Percentiles rank a stretch among this genome's conserved stretches.
Conservation (phyloP, 2,888 invertebrate species). For the Drosophila borealis region DNA sequence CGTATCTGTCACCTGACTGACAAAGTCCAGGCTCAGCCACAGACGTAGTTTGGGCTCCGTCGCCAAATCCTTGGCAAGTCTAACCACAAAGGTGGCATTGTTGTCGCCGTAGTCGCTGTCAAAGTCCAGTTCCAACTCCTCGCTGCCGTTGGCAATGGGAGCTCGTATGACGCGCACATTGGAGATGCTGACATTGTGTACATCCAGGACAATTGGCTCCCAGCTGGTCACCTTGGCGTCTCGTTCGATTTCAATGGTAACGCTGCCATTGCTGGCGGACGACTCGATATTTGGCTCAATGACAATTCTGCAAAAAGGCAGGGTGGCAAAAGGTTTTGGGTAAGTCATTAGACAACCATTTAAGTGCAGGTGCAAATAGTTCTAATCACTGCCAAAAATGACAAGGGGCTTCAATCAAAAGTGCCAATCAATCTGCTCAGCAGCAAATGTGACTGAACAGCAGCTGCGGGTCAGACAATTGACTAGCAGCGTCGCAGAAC, state of each 20-base stretch:
- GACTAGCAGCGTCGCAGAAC: constrained; percentile 1
- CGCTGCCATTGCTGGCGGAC: constrained; percentile 82
- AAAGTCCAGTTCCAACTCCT: constrained; percentile 80
- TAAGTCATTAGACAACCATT: constrained; percentile 30
- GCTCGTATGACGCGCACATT: constrained; percentile 80
- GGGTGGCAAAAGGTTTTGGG: neutral
- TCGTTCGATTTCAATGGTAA: constrained; percentile 81
- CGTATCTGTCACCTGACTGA: constrained; percentile 86
- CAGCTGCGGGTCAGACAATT: constrained; percentile 40
- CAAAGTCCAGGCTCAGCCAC: constrained; percentile 86
- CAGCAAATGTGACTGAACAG: constrained; percentile 39
- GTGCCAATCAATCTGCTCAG: constrained; percentile 64
- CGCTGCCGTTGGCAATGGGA: constrained; percentile 48
- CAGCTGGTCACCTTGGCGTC: constrained; percentile 76
- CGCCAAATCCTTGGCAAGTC: constrained; percentile 66
- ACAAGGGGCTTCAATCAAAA: constrained; percentile 63
- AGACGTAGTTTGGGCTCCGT: constrained; percentile 80
- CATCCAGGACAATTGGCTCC: constrained; percentile 84
- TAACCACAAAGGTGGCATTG: constrained; percentile 82
- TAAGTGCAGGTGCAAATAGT: constrained; percentile 29
- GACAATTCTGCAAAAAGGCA: constrained; percentile 74
- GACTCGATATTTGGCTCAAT: constrained; percentile 83
- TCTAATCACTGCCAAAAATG: constrained; percentile 68
- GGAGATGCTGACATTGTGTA: constrained; percentile 83
- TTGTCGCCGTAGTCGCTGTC: constrained; percentile 82